Evolutionary conservation across 2,888 invertebrate species (phyloP).

Genomic region (Hemithea aestivaria): DNA sequence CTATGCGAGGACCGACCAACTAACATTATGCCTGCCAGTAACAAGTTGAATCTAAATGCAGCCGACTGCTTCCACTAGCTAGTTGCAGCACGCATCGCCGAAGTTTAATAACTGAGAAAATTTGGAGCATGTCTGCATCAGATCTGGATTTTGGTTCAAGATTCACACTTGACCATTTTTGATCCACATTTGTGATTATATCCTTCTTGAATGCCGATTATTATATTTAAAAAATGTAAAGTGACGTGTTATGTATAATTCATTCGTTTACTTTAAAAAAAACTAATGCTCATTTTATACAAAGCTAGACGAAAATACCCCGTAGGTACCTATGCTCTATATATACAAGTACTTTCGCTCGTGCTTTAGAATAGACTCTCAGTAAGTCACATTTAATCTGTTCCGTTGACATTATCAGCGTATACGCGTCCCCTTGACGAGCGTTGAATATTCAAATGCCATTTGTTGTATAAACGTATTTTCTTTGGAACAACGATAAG

Average conservation of each 20-base stretch:
- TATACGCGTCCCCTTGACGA: constrained; percentile 58
- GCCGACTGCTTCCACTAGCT: constrained; percentile 62
- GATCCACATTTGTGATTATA: constrained; percentile 23
- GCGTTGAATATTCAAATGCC: constrained; percentile 68
- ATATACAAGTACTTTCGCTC: constrained; percentile 45
- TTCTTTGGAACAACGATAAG: constrained; percentile 69
- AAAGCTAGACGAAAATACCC: no score
- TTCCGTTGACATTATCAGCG: constrained; percentile 65
- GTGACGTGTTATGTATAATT: no score
- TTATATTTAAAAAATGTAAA: no score
- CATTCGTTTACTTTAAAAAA: no score
- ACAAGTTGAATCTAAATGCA: constrained; percentile 79
- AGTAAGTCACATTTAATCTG: constrained; percentile 61
- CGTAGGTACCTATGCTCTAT: no score
- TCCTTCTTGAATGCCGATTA: no score
- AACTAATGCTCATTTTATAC: no score
- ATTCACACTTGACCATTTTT: constrained; percentile 37
- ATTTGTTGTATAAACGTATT: constrained; percentile 73
- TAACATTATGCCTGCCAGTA: constrained; percentile 77
- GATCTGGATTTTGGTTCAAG: constrained; percentile 42
- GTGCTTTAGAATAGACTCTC: constrained; percentile 52
- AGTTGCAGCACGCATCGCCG: constrained; percentile 64
- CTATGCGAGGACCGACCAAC: constrained; percentile 70
- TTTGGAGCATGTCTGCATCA: constrained; percentile 57
- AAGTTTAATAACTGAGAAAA: constrained; percentile 71